Conservation (phyloP, 2,113 vertebrate genomes). For the Platanista minor region DNA sequence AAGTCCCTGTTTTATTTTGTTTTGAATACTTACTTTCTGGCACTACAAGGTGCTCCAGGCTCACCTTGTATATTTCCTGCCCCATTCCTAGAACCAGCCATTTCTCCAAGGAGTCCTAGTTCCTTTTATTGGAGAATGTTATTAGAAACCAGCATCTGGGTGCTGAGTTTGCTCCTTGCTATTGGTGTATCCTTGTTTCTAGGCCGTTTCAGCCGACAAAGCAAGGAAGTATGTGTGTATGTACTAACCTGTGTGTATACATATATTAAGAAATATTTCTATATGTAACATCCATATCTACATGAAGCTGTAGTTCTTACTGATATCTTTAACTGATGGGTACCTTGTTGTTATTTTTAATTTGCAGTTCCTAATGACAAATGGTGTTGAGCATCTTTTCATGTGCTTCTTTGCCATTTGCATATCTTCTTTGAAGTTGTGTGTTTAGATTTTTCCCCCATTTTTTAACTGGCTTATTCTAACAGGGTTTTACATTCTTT, state of each 20-base stretch:
- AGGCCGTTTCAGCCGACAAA: neutral
- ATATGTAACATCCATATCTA: neutral
- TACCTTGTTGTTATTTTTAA: neutral
- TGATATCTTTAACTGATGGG: neutral
- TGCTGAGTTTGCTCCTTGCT: neutral
- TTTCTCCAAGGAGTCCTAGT: neutral
- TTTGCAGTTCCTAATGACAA: constrained; percentile 33
- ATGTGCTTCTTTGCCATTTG: neutral
- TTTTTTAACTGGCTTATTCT: constrained; percentile 34
- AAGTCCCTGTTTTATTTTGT: neutral
- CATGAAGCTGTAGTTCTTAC: neutral
- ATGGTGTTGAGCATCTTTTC: constrained; percentile 4
- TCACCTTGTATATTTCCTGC: neutral
- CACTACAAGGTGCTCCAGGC: neutral
- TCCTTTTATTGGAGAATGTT: constrained; percentile 15
- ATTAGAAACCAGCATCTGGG: neutral
- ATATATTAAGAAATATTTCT: neutral
- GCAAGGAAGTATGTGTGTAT: neutral
- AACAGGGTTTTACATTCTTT: constrained; percentile 2
- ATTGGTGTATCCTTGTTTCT: neutral
- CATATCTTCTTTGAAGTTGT: neutral
- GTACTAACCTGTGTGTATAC: neutral
- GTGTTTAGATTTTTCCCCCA: neutral
- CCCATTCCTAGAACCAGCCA: neutral
- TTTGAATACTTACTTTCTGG: neutral